These are phyloP conservation scores for Tiaroga cobitis DNA, from an alignment of 2,797 vertebrate species.

Conservation along the genomic window DNA sequence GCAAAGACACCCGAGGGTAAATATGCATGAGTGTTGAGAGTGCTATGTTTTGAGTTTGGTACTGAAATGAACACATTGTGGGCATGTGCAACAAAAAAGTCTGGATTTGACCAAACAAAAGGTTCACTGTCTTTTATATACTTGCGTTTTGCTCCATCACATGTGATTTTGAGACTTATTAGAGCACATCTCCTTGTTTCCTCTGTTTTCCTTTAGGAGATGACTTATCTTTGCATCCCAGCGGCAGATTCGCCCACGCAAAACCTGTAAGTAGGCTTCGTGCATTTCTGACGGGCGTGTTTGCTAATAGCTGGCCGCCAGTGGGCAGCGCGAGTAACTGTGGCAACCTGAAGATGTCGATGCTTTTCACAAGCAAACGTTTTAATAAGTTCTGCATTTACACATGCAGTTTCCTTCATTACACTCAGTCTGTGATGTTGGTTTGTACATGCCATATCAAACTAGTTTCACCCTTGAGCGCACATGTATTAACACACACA, in stretches of 20 bases:
- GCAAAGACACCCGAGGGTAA: too few species aligned
- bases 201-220: conserved; percentile 83
- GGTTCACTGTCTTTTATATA: background rate
- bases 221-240: conserved; percentile 96
- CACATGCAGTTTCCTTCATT: background rate
- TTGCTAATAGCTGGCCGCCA: conserved; percentile 27
- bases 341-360: conserved; percentile 23
- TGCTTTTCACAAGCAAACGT: background rate
- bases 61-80: background rate
- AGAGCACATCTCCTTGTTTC: conserved; percentile 54
- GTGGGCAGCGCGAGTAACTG: conserved; percentile 39
- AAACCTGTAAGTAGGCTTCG: conserved; percentile 89
- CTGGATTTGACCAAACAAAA: background rate
- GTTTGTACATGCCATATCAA: conserved; percentile 1
- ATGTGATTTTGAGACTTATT: background rate
- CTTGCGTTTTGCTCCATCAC: background rate
- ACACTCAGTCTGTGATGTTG: conserved; percentile 2
- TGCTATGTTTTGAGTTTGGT: background rate
- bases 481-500: conserved; percentile 17
- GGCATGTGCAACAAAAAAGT: background rate
- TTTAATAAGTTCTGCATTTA: conserved; percentile 5
- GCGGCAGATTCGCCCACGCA: conserved; percentile 93
- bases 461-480: conserved; percentile 6
- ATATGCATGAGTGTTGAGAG: background rate
- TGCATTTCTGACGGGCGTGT: conserved; percentile 32